Base-by-base conservation (phyloP, 2,113 vertebrate genomes). In the Channa argus region DNA sequence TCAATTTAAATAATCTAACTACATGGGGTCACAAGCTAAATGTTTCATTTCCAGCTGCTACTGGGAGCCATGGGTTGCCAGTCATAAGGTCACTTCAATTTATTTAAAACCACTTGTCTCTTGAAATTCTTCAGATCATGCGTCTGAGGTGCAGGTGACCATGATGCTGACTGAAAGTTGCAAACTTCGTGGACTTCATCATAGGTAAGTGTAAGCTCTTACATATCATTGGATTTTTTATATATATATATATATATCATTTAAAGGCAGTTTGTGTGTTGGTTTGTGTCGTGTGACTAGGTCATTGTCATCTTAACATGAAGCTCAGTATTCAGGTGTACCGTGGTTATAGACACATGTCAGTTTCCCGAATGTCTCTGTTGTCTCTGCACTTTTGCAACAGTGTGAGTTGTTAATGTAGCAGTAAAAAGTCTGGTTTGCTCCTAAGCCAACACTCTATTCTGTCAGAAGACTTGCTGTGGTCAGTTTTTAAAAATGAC, bases 81-180 rank as follows among this genome's bases (percentile, higher is more conserved):
- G 8, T 34, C 14, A 14, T 33, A 2, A 63, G 2, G 5, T 49
- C n/a, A 14, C 5, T 52, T 5, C 8, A 14, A 1, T 62, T 37
- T 52, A 53, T 54, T 47, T 33, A 2, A 6, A 36, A 54, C 63
- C 2, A 3, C 2, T 60, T 66, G 45, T 64, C 34, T 82, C 33
- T 79, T 88, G 9, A 56, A 71, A 63, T 43, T 60, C 15, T n/a
- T 51, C 83, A 99, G 98, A 99, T 91, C 96, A 99, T 66, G 96
- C 98, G 6, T 99, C 98, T 2, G 98, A 99, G 93, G 95, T 97
- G 24, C 98, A 99, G 91, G 96, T 99, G 93, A 99, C 97, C 13
- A 99, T 99, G 97, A 99, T 99, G 97, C 86, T 99, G 81, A 99
- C 98, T 0, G 98, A 99, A 89, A 98, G 98, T 80, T 98, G 97